Conservation (phyloP, 1,140 invertebrate genomes). For the Drosophila funebris region DNA sequence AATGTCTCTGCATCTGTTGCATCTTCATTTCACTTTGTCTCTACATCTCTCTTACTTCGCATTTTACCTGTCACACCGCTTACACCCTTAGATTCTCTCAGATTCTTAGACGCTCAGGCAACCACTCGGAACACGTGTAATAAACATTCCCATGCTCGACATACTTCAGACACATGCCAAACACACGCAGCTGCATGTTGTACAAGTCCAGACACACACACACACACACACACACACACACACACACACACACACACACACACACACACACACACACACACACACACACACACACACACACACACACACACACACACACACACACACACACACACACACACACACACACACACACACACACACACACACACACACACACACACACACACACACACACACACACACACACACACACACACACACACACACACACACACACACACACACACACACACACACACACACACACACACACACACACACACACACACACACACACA, state of each 20-base stretch:
- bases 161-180: constrained; percentile 39
- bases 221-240: not conserved
- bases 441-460: not conserved
- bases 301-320: not conserved
- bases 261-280: too few species aligned
- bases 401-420: not conserved
- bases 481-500: not conserved
- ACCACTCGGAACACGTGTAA: constrained; percentile 31
- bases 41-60: not conserved
- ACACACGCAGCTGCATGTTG: constrained; percentile 32
- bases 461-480: not conserved
- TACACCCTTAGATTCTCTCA: not conserved
- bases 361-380: not conserved
- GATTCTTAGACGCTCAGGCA: constrained; percentile 8
- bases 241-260: not conserved
- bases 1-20: constrained; percentile 29
- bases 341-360: not conserved
- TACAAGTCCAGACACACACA: constrained; percentile 14
- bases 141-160: constrained; percentile 43
- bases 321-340: not conserved
- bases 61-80: constrained; percentile 33
- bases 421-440: not conserved
- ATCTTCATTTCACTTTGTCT: constrained; percentile 5
- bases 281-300: not conserved
- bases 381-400: not conserved